Conservation (phyloP, 2,888 invertebrate species). For the Suillia variegata region DNA sequence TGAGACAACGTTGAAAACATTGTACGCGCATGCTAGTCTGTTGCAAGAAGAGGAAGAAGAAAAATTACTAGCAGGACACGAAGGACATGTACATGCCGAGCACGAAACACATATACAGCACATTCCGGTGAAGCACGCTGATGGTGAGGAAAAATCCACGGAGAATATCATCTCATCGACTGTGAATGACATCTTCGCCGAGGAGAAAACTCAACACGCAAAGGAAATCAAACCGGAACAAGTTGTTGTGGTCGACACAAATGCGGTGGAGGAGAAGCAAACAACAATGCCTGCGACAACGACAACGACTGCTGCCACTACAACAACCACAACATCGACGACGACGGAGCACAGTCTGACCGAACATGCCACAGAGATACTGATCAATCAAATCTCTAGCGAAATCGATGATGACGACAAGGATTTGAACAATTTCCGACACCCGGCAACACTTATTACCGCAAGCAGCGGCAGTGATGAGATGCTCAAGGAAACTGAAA, state of each 20-base stretch:
- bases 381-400: conserved; percentile 49
- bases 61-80: too few species aligned
- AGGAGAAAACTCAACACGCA: conserved; percentile 10
- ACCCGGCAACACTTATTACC: conserved; percentile 54
- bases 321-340: conserved; percentile 24
- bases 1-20: conserved; percentile 15
- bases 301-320: not conserved
- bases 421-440: conserved; percentile 54
- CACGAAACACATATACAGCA: conserved; percentile 39
- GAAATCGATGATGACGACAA: conserved; percentile 52
- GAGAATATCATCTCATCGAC: conserved; percentile 28
- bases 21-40: conserved; percentile 17
- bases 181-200: conserved; percentile 27
- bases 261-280: not conserved
- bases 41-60: too few species aligned
- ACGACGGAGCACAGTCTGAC: conserved; percentile 38
- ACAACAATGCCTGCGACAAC: not conserved
- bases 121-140: conserved; percentile 38
- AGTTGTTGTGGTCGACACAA: conserved; percentile 2
- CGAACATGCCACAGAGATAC: conserved; percentile 39
- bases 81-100: conserved; percentile 27
- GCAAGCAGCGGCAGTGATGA: conserved; percentile 54
- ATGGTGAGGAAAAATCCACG: conserved; percentile 34
- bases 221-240: conserved; percentile 1
- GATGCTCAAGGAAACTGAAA: conserved; percentile 25